phyloP scores from a whole-genome alignment of 2,888 invertebrate genomes.

The Volucella bombylans region DNA sequence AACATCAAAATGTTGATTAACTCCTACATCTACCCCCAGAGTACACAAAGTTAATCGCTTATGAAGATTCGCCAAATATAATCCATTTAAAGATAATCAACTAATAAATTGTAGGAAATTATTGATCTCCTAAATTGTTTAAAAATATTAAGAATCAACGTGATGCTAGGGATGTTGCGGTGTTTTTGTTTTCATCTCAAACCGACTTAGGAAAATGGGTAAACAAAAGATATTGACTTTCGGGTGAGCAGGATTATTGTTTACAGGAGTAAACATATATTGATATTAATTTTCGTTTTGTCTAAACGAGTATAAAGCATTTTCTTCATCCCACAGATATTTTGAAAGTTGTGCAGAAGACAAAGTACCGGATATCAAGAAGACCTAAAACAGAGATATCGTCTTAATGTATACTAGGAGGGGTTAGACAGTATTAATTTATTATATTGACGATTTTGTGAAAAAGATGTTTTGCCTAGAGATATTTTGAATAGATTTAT shows the following conservation, averaged over 20 bases:
- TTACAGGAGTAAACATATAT: conserved; percentile 12
- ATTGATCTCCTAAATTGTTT: not conserved
- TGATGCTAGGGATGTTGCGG: not conserved
- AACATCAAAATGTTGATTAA: too few relatives aligned
- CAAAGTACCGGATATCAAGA: too few relatives aligned
- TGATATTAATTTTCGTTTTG: conserved; percentile 6
- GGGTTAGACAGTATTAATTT: too few relatives aligned
- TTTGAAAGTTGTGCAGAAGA: conserved; percentile 4
- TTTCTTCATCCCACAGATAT: not conserved
- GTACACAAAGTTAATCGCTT: too few relatives aligned
- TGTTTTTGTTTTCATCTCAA: not conserved
- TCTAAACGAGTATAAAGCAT: not conserved
- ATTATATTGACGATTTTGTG: too few relatives aligned
- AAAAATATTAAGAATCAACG: not conserved
- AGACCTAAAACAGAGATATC: too few relatives aligned
- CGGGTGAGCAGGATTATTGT: not conserved
- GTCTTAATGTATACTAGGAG: too few relatives aligned
- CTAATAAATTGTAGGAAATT: too few relatives aligned
- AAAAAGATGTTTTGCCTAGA: too few relatives aligned
- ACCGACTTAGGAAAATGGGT: not conserved
- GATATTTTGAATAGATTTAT: too few relatives aligned
- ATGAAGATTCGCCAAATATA: too few relatives aligned
- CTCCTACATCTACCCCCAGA: too few relatives aligned
- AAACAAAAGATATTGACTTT: conserved; percentile 20
- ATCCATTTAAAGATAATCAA: not conserved